A percentile compares a stretch with the other conserved stretches of the same genome.
Conservation (phyloP, 2,113 vertebrate species). For the Ariopsis seemanni region DNA sequence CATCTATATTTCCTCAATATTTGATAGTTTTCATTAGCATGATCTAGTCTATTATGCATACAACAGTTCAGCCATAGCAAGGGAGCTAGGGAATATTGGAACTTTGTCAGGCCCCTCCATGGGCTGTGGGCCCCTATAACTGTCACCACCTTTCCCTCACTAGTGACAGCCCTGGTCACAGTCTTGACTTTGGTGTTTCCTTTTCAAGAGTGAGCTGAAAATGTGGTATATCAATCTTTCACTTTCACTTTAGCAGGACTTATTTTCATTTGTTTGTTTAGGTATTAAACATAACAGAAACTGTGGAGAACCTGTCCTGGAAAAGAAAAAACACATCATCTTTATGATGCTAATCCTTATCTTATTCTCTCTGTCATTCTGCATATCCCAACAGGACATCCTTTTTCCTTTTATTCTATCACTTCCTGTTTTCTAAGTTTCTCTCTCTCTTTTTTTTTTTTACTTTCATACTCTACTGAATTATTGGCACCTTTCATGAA, state of each 20-base stretch:
- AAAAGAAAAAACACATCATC: constrained; percentile 7
- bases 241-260: background rate
- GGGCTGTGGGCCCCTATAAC: background rate
- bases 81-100: background rate
- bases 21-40: background rate
- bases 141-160: background rate
- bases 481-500: background rate
- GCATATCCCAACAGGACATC: constrained; percentile 69
- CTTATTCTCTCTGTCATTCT: constrained; percentile 34
- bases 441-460: background rate
- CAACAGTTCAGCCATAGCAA: background rate
- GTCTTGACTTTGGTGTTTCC: background rate
- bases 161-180: background rate
- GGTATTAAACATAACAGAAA: background rate
- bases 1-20: background rate
- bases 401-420: constrained; percentile 62
- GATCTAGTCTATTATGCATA: background rate
- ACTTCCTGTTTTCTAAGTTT: constrained; percentile 7
- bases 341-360: background rate
- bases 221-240: background rate
- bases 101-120: background rate
- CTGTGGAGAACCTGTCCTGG: background rate
- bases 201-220: background rate
- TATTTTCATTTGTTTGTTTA: background rate
- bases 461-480: background rate